phyloP scores from a whole-genome alignment of 2,888 invertebrate genomes.

The Drosophila pseudotakahashii region DNA sequence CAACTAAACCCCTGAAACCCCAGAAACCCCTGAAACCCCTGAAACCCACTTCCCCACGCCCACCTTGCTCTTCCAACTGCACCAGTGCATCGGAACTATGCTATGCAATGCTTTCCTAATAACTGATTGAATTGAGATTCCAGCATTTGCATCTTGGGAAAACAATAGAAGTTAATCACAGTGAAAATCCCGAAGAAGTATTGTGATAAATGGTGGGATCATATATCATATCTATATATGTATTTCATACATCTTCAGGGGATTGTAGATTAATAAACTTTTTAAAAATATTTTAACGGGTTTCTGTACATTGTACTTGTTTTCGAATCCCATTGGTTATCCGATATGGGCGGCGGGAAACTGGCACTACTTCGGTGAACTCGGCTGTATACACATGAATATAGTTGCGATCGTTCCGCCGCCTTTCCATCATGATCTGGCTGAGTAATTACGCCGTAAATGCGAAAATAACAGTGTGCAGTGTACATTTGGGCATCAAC shows the following conservation, averaged over 20 bases:
- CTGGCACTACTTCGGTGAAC: neutral
- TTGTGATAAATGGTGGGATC: no score
- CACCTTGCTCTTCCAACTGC: conserved; percentile 18
- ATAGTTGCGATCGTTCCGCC: neutral
- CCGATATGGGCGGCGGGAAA: neutral
- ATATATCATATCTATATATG: no score
- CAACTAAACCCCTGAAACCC: no score
- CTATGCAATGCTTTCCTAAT: neutral
- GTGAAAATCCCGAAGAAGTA: neutral
- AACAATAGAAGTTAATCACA: neutral
- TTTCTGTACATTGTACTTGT: no score
- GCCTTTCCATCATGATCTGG: conserved; percentile 14
- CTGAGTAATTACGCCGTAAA: conserved; percentile 44
- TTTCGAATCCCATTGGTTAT: neutral
- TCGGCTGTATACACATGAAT: neutral
- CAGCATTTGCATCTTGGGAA: neutral
- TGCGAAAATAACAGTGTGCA: conserved; percentile 33
- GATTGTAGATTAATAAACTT: no score
- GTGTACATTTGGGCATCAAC: conserved; percentile 13
- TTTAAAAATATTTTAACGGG: no score
- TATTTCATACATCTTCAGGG: no score
- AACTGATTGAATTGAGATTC: neutral
- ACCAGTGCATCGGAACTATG: neutral
- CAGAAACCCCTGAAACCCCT: no score
- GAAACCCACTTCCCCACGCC: neutral